phyloP scores from a whole-genome alignment of 2,113 vertebrate species.

The Urocynchramus pylzowi region DNA sequence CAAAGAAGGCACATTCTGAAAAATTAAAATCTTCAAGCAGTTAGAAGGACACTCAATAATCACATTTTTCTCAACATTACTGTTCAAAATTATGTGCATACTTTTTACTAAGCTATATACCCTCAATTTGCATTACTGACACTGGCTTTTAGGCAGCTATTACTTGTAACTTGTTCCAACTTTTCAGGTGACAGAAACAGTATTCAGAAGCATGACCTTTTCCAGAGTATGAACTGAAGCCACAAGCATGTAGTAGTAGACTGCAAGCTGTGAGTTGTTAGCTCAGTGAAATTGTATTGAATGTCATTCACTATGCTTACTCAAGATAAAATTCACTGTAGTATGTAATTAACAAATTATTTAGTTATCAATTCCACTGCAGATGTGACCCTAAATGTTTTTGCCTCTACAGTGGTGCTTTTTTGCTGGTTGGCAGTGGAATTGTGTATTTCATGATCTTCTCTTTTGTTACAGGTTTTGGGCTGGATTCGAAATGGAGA shows the following conservation, averaged over 20 bases:
- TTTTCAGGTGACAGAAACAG: background rate
- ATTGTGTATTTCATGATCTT: background rate
- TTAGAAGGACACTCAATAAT: background rate
- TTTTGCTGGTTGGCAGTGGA: background rate
- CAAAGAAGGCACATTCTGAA: background rate
- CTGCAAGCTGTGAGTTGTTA: background rate
- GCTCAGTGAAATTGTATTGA: background rate
- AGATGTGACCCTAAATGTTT: background rate
- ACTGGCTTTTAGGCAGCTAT: background rate
- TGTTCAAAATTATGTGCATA: background rate
- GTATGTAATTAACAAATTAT: background rate
- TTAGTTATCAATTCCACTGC: background rate
- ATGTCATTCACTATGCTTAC: background rate
- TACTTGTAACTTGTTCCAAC: background rate
- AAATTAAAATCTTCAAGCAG: background rate
- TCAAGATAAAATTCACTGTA: background rate
- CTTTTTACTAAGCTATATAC: background rate
- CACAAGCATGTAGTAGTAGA: background rate
- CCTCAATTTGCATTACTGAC: background rate
- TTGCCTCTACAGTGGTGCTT: background rate
- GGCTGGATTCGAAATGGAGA: constrained; percentile 99
- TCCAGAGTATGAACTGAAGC: background rate
- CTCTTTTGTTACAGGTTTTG: constrained; percentile 81
- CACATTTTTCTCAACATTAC: background rate
- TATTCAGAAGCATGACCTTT: background rate